Base-by-base conservation (phyloP, 2,113 vertebrate genomes). In the Siphamia tubifer region DNA sequence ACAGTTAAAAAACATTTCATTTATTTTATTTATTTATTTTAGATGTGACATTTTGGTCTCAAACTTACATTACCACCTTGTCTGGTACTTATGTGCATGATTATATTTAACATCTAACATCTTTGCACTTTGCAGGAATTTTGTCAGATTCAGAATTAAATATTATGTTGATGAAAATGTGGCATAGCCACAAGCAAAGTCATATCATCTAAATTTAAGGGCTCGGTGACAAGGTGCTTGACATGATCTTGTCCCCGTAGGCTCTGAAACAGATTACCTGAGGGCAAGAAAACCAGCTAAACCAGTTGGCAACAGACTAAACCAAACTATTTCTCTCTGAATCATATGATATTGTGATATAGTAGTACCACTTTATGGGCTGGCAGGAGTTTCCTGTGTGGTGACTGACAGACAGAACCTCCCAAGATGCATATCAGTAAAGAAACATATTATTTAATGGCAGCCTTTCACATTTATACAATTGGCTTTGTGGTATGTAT, bases 201-300 rank as follows among this genome's bases (percentile, higher is more conserved):
- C 57, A 64, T 52, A 49, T 78, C 58, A 75, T 63, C 68, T 57
- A 76, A 71, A 76, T 78, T 55, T 77, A 77, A 82, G 44, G n/a
- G 23, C 12, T 48, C 13, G 42, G 62, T 77, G 79, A 74, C 74
- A 79, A 65, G 53, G 42, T 56, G 16, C 57, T 47, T 84, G 83
- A 81, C 86, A 63, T 62, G 56, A 79, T 79, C 57, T 67, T 74
- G 82, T 85, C 71, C 77, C 77, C 42, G 9, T 70, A 54, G 79
- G 74, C 74, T 68, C 20, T 47, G 27, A 64, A 55, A 63, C 71
- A 69, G 43, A 32, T 84, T 32, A 86, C 72, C 77, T 64, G 23
- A 73, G 68, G 81, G 79, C 69, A 74, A 60, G 31, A 67, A 57
- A 62, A 69, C 56, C 36, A 16, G 57, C 42, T 42, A 48, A 79